Conservation (phyloP, 1,140 invertebrate species). For the Neodiprion fabricii region DNA sequence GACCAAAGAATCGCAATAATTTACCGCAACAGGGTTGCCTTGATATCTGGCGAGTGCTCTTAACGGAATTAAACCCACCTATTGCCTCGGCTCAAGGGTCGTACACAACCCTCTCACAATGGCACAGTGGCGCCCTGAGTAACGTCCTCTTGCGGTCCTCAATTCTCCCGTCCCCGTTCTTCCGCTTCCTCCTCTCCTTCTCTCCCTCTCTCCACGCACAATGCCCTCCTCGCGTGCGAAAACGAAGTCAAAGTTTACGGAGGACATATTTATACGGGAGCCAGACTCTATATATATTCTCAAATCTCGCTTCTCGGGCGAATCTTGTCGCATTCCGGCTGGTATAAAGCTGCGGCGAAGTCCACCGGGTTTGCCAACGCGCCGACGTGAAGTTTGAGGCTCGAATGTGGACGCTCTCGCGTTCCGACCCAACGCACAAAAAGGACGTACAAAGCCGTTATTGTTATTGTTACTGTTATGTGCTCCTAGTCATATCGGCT, state of each 20-base stretch:
- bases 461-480: slow-evolving; percentile 7
- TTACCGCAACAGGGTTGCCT: background rate
- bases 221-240: slow-evolving; percentile 26
- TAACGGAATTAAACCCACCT: slow-evolving; percentile 7
- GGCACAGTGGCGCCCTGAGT: slow-evolving; percentile 9
- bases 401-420: background rate
- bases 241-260: slow-evolving; percentile 15
- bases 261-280: background rate
- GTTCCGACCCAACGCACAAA: background rate
- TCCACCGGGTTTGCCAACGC: background rate
- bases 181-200: slow-evolving; percentile 24
- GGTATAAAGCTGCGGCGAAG: background rate
- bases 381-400: too few species aligned
- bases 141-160: slow-evolving; percentile 15
- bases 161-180: slow-evolving; percentile 21
- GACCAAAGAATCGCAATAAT: slow-evolving; percentile 7
- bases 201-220: slow-evolving; percentile 21
- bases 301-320: background rate
- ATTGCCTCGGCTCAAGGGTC: slow-evolving; percentile 1
- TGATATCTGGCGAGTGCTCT: slow-evolving; percentile 6
- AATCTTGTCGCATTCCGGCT: too few species aligned
- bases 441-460: slow-evolving; percentile 1
- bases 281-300: background rate
- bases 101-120: slow-evolving; percentile 4
- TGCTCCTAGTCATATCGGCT: slow-evolving; percentile 1